phyloP scores from a whole-genome alignment of 2,113 vertebrate species.

The Ageneiosus marmoratus region DNA sequence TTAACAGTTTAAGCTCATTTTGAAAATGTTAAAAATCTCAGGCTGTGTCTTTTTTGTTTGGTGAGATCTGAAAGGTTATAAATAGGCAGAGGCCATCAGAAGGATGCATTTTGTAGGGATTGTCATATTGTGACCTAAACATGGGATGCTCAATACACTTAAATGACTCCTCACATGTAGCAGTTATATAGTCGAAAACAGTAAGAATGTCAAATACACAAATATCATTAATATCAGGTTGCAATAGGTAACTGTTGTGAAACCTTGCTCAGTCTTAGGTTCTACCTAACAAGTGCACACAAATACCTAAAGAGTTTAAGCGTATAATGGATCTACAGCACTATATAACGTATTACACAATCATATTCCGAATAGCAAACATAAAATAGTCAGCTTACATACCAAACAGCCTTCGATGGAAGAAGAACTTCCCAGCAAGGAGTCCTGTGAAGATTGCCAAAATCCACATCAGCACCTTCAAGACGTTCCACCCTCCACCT shows the following conservation, averaged over 20 bases:
- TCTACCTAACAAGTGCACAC: not conserved
- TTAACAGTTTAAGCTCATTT: not conserved
- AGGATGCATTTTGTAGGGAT: not conserved
- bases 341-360: conserved; percentile 1
- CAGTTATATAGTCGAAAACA: not conserved
- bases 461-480: conserved; percentile 93
- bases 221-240: not conserved
- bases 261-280: not conserved
- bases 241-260: not conserved
- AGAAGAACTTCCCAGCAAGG: conserved; percentile 92
- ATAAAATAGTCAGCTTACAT: conserved; percentile 70
- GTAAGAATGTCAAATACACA: not conserved
- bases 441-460: conserved; percentile 88
- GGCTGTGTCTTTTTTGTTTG: not conserved
- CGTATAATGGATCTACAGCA: not conserved
- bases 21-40: not conserved
- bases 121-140: not conserved
- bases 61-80: not conserved
- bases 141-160: conserved; percentile 15
- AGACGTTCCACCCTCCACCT: conserved; percentile 84
- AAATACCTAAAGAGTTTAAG: not conserved
- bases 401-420: conserved; percentile 95
- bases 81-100: not conserved
- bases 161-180: not conserved
- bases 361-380: conserved; percentile 51